phyloP scores from a whole-genome alignment of 2,797 vertebrate genomes.

The Varecia variegata region DNA sequence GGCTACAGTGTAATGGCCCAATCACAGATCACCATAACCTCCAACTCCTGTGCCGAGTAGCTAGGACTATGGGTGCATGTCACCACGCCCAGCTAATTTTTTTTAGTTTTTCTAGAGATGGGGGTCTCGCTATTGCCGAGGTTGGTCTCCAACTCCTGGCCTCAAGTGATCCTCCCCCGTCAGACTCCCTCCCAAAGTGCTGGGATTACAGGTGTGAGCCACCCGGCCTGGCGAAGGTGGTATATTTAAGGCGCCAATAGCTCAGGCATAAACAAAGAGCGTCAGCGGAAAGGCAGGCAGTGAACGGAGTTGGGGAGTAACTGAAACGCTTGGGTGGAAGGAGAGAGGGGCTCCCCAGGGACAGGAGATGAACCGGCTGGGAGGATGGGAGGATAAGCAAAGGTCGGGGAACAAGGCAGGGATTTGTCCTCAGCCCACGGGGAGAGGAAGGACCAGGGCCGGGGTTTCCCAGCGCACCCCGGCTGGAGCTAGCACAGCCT shows the following conservation, averaged over 20 bases:
- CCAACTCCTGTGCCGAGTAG: not conserved
- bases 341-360: not conserved
- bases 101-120: no score
- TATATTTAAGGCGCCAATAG: fast-evolving
- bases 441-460: not conserved
- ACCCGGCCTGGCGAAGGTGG: fast-evolving
- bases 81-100: no score
- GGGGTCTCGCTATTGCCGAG: not conserved
- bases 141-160: not conserved
- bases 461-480: not conserved
- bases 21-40: not conserved
- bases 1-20: not conserved
- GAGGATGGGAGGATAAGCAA: not conserved
- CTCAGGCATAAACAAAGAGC: not conserved
- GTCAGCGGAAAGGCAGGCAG: not conserved
- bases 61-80: no score
- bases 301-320: not conserved
- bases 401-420: constrained; percentile 14
- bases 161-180: not conserved
- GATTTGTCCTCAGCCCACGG: not conserved
- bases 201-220: not conserved
- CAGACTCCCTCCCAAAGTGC: not conserved
- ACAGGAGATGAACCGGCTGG: fast-evolving
- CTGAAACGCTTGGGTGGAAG: not conserved
- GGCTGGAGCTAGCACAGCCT: not conserved